phyloP scores from a whole-genome alignment of 2,797 vertebrate genomes.

The Chiloscyllium punctatum region DNA sequence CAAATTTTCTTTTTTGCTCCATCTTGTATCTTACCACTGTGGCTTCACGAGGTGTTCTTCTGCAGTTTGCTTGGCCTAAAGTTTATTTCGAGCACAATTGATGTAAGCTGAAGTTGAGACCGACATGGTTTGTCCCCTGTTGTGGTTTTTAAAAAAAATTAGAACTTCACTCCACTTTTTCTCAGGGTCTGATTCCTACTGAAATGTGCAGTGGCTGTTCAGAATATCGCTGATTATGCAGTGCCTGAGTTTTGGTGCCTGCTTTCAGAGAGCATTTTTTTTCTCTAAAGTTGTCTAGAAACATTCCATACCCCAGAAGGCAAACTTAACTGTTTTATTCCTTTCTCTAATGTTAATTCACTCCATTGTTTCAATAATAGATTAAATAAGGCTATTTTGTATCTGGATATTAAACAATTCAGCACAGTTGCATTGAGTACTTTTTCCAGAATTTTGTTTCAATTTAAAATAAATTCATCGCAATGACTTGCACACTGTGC shows the following conservation, averaged over 20 bases:
- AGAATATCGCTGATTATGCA: background rate
- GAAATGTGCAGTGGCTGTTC: background rate
- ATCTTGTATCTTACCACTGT: background rate
- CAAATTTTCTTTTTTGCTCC: background rate
- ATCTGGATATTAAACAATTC: conserved; percentile 13
- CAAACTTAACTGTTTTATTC: background rate
- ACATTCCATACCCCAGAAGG: background rate
- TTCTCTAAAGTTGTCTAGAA: background rate
- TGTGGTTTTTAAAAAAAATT: background rate
- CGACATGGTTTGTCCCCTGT: background rate
- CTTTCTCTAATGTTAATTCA: background rate
- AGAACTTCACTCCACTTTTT: background rate
- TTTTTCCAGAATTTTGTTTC: background rate
- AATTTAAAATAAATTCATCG: background rate
- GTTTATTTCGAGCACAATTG: background rate
- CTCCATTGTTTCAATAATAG: background rate
- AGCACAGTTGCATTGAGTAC: conserved; percentile 1
- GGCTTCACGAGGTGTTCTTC: background rate
- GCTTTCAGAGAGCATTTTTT: background rate
- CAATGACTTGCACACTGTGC: background rate
- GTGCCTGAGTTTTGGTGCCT: background rate
- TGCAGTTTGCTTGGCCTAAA: background rate
- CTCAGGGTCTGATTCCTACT: background rate
- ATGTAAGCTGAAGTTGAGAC: too few relatives aligned
- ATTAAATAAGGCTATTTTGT: conserved; percentile 6